Evolutionary conservation across 2,888 invertebrate genomes (phyloP), one percentile per base, ranked within the genome.

Genomic region (Atrina japonica): DNA sequence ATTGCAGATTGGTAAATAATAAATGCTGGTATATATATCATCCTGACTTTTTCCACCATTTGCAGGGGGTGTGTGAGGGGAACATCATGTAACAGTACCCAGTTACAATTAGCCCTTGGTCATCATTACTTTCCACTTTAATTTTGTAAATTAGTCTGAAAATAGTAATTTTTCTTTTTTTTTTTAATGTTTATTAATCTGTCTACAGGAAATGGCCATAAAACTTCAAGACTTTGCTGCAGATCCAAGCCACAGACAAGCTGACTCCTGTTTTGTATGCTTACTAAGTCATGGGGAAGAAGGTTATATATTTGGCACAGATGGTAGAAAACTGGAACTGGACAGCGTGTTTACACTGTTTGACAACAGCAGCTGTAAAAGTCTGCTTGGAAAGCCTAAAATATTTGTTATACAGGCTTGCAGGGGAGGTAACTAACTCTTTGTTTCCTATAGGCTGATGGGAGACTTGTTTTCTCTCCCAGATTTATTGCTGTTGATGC

Each of bases 211-310:
- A 47, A 82, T 84, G 56, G 75, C 69, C 0, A 55, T 78, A 9
- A 85, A 86, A 49, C 73, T 88, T 25, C 80, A 78, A 47, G 73
- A 80, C 1, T 87, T 87, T 76, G 79, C 85, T 2, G 75, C 74
- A 3, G 65, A 78, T 35, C 45, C 70, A 0, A 81, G 74, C 7
- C 87, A 88, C 66, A 30, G 60, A 2, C 66, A 67, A 0, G 77
- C 77, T 0, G 83, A 87, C 58, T 77, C 81, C 30, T 75, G 83
- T 45, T 75, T 88, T 29, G 69, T 87, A 3, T 88, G 87, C 66
- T 76, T 88, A 29, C 75, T 89, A 60, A 86, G 87, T 66, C 89
- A 89, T 53, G 89, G 89, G 0, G 86, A 86, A 60, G 86, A 88
- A 59, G 88, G 87, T 0, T 83, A 77, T 60, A 84, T 88, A 30